Base-by-base conservation (phyloP, 2,888 invertebrate genomes). In the Nasonovia ribisnigri region DNA sequence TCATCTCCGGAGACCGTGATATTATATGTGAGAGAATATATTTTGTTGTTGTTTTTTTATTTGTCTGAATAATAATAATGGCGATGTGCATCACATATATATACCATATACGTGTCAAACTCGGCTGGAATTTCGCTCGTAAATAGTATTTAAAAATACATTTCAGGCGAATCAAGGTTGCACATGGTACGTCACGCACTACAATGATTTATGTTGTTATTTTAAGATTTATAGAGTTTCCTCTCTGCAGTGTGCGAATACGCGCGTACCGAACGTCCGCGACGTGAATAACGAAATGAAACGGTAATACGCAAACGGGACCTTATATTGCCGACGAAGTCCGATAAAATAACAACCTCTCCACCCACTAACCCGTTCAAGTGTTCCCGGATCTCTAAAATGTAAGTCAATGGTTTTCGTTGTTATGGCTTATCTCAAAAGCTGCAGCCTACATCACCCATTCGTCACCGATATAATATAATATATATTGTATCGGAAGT, bases 81-180 rank as follows among this genome's bases (percentile, higher is more conserved):
- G 77, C 20, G 36, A 77, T 36, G 77, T 77, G 77, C 77, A 77
- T 77, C 77, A 42, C 20, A 77, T 77, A 67, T 29, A 29, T 46
- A 51, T 16, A 51, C 16, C 16, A 77, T 77, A 77, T 77, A 77
- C 36, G 77, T 77, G 77, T 77, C 77, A 77, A 77, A 77, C 36
- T 36, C 24, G 36, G 51, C 87, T 88, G 87, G 87, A 88, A 88
- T 88, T 88, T 88, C 51, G 48, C 36, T 88, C 51, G 87, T 88
- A 88, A 88, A 88, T 88, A 51, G 51, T 88, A 88, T 88, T 88
- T 88, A 88, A 88, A 88, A 88, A 88, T 88, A 88, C 87, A 51
- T 88, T 88, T 88, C 87, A 77, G 48, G 36, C 51, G 51, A 51
- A 26, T 88, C 87, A 51, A 88, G 87, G 87, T 51, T 51, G 87